Conservation (phyloP, 2,888 invertebrate genomes). For the Tethea ocularis region DNA sequence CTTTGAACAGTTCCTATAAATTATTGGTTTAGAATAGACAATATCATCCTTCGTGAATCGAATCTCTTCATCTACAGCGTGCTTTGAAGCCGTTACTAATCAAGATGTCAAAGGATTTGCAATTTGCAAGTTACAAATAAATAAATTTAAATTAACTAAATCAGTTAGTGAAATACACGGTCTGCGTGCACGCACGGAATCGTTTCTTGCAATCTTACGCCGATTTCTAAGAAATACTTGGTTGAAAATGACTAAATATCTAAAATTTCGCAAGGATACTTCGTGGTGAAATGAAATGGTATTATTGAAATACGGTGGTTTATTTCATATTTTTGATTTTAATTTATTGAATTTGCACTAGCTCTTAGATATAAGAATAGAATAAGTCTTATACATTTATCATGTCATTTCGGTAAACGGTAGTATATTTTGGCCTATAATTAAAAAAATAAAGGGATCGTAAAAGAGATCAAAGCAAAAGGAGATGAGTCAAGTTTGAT, state of each 20-base stretch:
- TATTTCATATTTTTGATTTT: too few relatives aligned
- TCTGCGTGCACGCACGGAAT: neutral
- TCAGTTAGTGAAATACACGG: neutral
- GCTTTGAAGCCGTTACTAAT: neutral
- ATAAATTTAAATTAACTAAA: neutral
- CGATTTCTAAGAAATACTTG: neutral
- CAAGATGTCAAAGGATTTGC: neutral
- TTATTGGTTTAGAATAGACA: neutral
- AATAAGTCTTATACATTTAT: too few relatives aligned
- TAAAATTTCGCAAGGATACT: neutral
- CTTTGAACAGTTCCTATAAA: neutral
- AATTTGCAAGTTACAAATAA: neutral
- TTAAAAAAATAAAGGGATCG: neutral
- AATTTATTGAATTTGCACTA: too few relatives aligned
- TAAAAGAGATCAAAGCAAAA: neutral
- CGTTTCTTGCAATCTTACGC: constrained; percentile 1
- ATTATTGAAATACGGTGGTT: too few relatives aligned
- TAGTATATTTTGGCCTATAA: too few relatives aligned
- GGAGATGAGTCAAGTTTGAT: neutral
- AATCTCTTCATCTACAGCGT: neutral
- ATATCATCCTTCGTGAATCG: neutral
- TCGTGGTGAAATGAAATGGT: too few relatives aligned
- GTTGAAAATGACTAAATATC: neutral
- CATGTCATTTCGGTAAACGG: too few relatives aligned
- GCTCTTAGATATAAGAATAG: too few relatives aligned